Conservation (phyloP, 1,140 invertebrate species). For the Drosophila ironensis region DNA sequence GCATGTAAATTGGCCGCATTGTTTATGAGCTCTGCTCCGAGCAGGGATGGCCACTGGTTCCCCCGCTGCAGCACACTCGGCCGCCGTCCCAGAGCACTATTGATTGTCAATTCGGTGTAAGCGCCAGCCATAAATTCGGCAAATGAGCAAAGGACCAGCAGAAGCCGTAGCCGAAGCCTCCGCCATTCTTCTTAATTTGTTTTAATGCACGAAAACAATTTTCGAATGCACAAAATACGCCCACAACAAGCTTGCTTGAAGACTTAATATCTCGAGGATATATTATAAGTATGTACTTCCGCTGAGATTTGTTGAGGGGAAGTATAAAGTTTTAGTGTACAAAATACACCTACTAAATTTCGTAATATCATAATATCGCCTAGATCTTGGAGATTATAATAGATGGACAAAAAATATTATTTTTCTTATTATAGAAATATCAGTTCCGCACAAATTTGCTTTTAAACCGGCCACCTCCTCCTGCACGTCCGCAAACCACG, state of each 20-base stretch:
- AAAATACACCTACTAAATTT: too few species aligned
- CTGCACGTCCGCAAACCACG: too few species aligned
- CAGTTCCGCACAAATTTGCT: too few species aligned
- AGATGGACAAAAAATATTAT: too few species aligned
- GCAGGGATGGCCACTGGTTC: slow-evolving; percentile 11
- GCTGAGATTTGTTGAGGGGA: too few species aligned
- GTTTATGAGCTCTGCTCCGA: slow-evolving; percentile 59
- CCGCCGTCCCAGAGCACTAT: slow-evolving; percentile 43
- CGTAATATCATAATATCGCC: too few species aligned
- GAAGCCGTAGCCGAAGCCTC: slow-evolving; percentile 18
- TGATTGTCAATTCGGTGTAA: slow-evolving; percentile 78
- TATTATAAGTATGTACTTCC: too few species aligned
- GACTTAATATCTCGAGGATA: not conserved
- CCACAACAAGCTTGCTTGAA: not conserved
- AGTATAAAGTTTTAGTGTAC: too few species aligned
- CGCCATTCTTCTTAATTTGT: slow-evolving; percentile 57
- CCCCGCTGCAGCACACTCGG: not conserved
- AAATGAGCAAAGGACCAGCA: slow-evolving; percentile 59
- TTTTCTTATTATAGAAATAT: too few species aligned
- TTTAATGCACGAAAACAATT: slow-evolving; percentile 46
- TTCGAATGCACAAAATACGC: slow-evolving; percentile 30
- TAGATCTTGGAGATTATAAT: too few species aligned
- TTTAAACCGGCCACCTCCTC: too few species aligned
- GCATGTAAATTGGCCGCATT: slow-evolving; percentile 77
- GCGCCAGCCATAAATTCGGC: slow-evolving; percentile 66